Conservation (phyloP, 2,113 vertebrate species). For the Semicossyphus pulcher region DNA sequence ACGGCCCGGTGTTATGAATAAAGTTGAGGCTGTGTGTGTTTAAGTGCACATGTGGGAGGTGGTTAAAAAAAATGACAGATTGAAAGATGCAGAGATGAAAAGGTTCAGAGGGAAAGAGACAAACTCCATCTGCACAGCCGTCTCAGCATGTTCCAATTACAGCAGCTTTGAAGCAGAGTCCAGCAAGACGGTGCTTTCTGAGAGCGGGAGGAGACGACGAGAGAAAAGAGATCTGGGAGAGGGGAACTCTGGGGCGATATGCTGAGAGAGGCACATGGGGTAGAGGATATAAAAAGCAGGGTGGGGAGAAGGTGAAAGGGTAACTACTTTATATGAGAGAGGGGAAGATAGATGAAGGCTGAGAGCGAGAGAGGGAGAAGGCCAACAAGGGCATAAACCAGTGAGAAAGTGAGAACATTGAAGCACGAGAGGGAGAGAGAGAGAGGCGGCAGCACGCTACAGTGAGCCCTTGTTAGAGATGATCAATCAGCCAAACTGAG, state of each 20-base stretch:
- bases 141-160: conserved; percentile 79
- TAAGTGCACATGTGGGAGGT: background rate
- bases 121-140: conserved; percentile 41
- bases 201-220: conserved; percentile 34
- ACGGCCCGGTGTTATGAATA: conserved; percentile 26
- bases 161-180: conserved; percentile 73
- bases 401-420: conserved; percentile 57
- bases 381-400: conserved; percentile 28
- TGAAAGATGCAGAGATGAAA: conserved; percentile 63
- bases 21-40: conserved; percentile 3
- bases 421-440: conserved; percentile 38
- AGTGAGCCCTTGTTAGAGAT: conserved; percentile 66
- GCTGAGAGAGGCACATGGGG: conserved; percentile 1
- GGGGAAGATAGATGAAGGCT: background rate
- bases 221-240: conserved; percentile 20
- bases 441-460: conserved; percentile 50
- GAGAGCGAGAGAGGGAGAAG: conserved; percentile 20
- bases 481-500: conserved; percentile 74
- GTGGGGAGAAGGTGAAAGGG: conserved; percentile 22
- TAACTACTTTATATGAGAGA: background rate
- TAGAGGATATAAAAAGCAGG: conserved; percentile 2
- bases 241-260: background rate
- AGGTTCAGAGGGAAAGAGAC: conserved; percentile 36
- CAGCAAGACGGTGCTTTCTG: conserved; percentile 54
- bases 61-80: conserved; percentile 33